Conservation (phyloP, 2,888 invertebrate species). For the Rhimphoctona megacephalus region DNA sequence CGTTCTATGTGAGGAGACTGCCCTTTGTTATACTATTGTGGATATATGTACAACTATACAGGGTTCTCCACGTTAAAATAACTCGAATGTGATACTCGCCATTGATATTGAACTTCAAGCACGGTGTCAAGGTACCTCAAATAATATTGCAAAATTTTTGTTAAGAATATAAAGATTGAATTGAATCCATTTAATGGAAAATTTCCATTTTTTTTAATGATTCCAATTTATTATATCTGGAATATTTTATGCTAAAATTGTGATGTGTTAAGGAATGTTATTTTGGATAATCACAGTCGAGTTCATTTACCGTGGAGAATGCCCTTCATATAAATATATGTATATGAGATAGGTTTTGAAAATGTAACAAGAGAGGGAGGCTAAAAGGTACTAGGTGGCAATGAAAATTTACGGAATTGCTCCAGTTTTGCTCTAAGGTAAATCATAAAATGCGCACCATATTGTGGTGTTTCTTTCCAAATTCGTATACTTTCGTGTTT, state of each 20-base stretch:
- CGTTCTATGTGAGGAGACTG: constrained; percentile 10
- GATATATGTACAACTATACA: background rate
- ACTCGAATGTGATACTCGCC: no score
- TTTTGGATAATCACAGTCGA: no score
- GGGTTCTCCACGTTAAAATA: no score
- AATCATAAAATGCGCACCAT: constrained; percentile 60
- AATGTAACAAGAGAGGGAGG: constrained; percentile 25
- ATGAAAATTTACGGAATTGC: constrained; percentile 72
- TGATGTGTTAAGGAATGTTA: background rate
- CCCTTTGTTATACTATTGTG: constrained; percentile 9
- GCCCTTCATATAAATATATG: background rate
- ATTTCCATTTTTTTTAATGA: no score
- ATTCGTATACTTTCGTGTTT: constrained; percentile 35
- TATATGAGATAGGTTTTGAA: background rate
- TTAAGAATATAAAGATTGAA: no score
- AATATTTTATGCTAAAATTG: no score
- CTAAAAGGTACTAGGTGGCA: constrained; percentile 52
- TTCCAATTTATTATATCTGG: no score
- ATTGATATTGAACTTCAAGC: no score
- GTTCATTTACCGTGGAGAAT: background rate
- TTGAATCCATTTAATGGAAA: no score
- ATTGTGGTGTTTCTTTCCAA: constrained; percentile 6
- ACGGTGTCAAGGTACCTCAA: no score
- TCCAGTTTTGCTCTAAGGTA: constrained; percentile 74
- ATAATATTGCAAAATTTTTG: no score